Conservation (phyloP, 2,888 invertebrate species). For the Callinectes sapidus region DNA sequence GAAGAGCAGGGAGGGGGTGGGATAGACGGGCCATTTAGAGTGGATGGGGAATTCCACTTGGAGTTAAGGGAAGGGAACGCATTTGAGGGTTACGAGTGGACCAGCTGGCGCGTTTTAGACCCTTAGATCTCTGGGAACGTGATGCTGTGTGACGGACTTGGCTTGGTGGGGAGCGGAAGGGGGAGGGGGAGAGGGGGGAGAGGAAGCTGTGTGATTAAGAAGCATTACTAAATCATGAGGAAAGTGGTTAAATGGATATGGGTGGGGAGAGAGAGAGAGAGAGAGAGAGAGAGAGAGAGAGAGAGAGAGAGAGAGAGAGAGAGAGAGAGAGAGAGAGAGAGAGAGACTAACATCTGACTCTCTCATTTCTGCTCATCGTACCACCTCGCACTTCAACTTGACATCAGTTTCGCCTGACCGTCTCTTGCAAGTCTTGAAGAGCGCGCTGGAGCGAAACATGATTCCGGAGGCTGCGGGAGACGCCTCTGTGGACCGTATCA, state of each 20-base stretch:
- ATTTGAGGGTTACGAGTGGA: neutral
- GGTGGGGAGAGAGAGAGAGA: neutral
- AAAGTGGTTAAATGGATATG: neutral
- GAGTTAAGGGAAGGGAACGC: slow-evolving; percentile 1
- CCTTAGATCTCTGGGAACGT: neutral
- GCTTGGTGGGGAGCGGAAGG: neutral
- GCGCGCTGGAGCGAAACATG: neutral
- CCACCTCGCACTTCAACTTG: neutral
- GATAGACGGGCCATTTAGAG: neutral
- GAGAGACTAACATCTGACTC: neutral
- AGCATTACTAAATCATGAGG: neutral
- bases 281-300: slow-evolving; percentile 1
- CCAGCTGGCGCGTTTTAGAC: neutral
- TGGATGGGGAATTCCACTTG: neutral
- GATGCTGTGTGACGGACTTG: neutral
- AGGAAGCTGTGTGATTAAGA: neutral
- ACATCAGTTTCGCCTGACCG: neutral
- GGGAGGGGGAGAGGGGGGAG: neutral
- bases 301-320: slow-evolving; percentile 22
- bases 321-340: slow-evolving; percentile 12
- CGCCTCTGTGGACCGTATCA: neutral
- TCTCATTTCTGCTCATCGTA: neutral
- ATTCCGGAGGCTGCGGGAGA: neutral
- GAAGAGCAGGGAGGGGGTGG: neutral
- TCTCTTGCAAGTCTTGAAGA: neutral